Percentiles rank a stretch among this genome's conserved stretches.
phyloP scores from a whole-genome alignment of 2,797 vertebrate species.

The Tauraco hartlaubi region DNA sequence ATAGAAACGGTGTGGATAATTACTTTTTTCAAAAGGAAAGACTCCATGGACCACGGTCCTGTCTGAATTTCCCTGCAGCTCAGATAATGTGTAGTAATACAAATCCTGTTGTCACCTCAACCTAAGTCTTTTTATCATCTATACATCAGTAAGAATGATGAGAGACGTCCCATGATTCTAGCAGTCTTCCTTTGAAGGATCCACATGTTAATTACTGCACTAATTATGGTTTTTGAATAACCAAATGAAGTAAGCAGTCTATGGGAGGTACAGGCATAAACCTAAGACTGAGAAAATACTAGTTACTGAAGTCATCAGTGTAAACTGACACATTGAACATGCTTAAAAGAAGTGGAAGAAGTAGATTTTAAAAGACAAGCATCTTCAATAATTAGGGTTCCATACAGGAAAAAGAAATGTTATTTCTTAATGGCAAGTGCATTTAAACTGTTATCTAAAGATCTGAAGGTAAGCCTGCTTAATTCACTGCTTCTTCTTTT shows the following conservation, averaged over 20 bases:
- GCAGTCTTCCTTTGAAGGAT: conserved; percentile 80
- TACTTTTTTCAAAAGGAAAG: conserved; percentile 77
- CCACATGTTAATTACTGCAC: conserved; percentile 85
- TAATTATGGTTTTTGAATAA: conserved; percentile 89
- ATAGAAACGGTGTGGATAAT: conserved; percentile 84
- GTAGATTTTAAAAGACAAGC: conserved; percentile 81
- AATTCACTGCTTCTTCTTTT: conserved; percentile 86
- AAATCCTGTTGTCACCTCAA: conserved; percentile 75
- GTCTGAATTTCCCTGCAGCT: conserved; percentile 78
- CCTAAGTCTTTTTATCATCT: conserved; percentile 79
- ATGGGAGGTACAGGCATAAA: conserved; percentile 81
- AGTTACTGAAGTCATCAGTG: conserved; percentile 82
- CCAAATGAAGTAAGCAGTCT: conserved; percentile 83
- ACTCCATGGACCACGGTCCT: conserved; percentile 74
- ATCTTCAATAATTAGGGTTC: conserved; percentile 82
- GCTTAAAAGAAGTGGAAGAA: conserved; percentile 74
- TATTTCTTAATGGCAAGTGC: conserved; percentile 83
- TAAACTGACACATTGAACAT: conserved; percentile 79
- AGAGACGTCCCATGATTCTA: conserved; percentile 78
- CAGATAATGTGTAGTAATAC: conserved; percentile 66
- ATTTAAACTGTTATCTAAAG: conserved; percentile 82
- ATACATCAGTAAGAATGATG: conserved; percentile 78
- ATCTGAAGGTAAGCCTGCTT: conserved; percentile 85
- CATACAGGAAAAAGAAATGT: conserved; percentile 75
- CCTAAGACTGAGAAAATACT: conserved; percentile 81